These are phyloP conservation scores for Drosophila suzukii DNA, from an alignment of 1,140 invertebrate species.

Conservation along the genomic window DNA sequence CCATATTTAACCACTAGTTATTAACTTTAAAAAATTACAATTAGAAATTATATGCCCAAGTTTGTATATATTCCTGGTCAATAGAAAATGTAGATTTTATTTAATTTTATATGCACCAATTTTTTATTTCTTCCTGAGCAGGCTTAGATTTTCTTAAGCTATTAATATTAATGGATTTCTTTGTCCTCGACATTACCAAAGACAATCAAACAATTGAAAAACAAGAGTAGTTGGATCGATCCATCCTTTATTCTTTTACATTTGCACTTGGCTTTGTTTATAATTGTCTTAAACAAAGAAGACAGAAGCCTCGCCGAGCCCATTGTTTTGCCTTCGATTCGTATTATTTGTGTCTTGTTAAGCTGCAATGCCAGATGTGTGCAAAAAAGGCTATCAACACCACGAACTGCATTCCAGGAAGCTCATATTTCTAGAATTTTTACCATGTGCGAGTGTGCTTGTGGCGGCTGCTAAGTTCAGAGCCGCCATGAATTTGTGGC, in stretches of 20 bases:
- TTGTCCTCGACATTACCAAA: too few relatives aligned
- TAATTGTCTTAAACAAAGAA: neutral
- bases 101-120: too few relatives aligned
- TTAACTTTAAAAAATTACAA: too few relatives aligned
- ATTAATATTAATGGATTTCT: too few relatives aligned
- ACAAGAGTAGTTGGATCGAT: too few relatives aligned
- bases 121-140: too few relatives aligned
- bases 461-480: conserved; percentile 53
- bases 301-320: neutral
- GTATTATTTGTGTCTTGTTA: conserved; percentile 54
- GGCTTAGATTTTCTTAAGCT: too few relatives aligned
- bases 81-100: too few relatives aligned
- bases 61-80: too few relatives aligned
- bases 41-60: too few relatives aligned
- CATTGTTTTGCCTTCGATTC: conserved; percentile 38
- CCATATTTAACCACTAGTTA: neutral
- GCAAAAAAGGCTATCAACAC: conserved; percentile 55
- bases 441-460: conserved; percentile 56
- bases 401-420: conserved; percentile 52
- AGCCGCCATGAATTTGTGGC: conserved; percentile 45
- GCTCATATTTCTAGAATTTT: conserved; percentile 65
- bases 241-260: neutral
- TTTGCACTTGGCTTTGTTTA: neutral
- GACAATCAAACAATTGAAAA: too few relatives aligned
- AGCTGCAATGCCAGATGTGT: conserved; percentile 37